Evolutionary conservation across 2,113 vertebrate species (phyloP).

Genomic region (Ammodytes dubius): DNA sequence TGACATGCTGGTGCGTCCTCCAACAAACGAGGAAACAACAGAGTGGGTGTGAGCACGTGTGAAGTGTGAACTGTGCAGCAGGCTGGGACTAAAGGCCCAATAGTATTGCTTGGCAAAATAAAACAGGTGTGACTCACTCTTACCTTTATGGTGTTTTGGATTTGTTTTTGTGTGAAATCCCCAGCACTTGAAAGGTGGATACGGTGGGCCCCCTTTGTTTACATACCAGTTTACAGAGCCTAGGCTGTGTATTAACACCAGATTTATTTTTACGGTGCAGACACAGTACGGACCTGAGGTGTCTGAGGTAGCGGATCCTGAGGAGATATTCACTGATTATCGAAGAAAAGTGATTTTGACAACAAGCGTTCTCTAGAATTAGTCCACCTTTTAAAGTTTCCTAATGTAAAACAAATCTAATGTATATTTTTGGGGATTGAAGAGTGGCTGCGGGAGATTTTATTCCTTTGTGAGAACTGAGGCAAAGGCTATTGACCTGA

Average conservation of each 20-base stretch:
- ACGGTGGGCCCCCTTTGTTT: too few relatives aligned
- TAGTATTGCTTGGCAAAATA: constrained; percentile 43
- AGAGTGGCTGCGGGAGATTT: constrained; percentile 2
- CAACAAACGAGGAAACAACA: constrained; percentile 53
- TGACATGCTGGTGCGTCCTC: constrained; percentile 74
- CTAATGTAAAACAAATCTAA: not conserved
- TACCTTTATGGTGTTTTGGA: constrained; percentile 8
- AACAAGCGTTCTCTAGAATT: too few relatives aligned
- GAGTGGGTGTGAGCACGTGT: constrained; percentile 52
- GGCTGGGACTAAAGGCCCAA: constrained; percentile 48
- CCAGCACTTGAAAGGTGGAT: not conserved
- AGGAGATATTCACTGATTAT: too few relatives aligned
- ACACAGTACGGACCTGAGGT: too few relatives aligned
- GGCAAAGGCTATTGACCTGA: constrained; percentile 50
- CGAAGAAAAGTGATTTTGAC: too few relatives aligned
- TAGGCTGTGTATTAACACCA: too few relatives aligned
- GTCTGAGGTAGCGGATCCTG: too few relatives aligned
- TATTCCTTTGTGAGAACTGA: constrained; percentile 22
- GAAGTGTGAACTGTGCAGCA: constrained; percentile 38
- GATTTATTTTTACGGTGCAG: too few relatives aligned
- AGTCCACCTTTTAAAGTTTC: not conserved
- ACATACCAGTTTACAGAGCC: too few relatives aligned
- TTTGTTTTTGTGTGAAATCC: not conserved
- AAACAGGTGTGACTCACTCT: constrained; percentile 38
- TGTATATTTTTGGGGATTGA: not conserved